Conservation (phyloP, 1,140 invertebrate species). For the Drosophila mayri region DNA sequence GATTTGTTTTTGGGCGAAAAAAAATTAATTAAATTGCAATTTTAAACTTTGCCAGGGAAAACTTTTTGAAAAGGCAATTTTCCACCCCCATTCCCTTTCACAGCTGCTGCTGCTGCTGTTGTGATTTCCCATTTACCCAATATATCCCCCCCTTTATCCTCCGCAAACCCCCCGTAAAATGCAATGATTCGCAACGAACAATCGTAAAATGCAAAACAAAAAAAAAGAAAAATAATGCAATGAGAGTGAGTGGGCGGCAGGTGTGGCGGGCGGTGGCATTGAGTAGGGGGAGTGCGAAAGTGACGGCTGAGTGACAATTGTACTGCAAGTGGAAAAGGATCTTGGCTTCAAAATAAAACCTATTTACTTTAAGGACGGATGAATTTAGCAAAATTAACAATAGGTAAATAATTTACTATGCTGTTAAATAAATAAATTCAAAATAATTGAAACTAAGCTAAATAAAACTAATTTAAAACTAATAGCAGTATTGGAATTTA, state of each 20-base stretch:
- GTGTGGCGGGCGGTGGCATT: conserved; percentile 5
- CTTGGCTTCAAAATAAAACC: conserved; percentile 21
- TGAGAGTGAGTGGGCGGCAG: conserved; percentile 6
- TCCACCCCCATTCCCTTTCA: conserved; percentile 5
- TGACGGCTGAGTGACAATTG: conserved; percentile 48
- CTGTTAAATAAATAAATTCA: not conserved
- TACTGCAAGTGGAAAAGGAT: conserved; percentile 12
- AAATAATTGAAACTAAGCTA: not conserved
- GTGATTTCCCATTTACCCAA: conserved; percentile 5
- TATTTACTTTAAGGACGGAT: conserved; percentile 15
- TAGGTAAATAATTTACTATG: not conserved
- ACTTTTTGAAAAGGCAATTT: conserved; percentile 41
- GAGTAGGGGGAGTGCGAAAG: conserved; percentile 12
- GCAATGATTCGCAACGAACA: conserved; percentile 63
- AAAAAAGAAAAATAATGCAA: conserved; percentile 26
- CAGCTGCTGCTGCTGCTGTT: conserved; percentile 26
- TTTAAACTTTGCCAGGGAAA: conserved; percentile 41
- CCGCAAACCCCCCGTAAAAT: conserved; percentile 21
- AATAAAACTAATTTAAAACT: not conserved
- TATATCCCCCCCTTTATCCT: conserved; percentile 15
- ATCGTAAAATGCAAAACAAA: conserved; percentile 58
- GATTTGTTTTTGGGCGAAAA: conserved; percentile 11
- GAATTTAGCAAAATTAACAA: not conserved
- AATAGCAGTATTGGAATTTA: not conserved
- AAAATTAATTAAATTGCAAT: conserved; percentile 70